A percentile compares a stretch with the other conserved stretches of the same genome.
Evolutionary conservation across 2,888 invertebrate species (phyloP).

Genomic region (Chouioia cunea): DNA sequence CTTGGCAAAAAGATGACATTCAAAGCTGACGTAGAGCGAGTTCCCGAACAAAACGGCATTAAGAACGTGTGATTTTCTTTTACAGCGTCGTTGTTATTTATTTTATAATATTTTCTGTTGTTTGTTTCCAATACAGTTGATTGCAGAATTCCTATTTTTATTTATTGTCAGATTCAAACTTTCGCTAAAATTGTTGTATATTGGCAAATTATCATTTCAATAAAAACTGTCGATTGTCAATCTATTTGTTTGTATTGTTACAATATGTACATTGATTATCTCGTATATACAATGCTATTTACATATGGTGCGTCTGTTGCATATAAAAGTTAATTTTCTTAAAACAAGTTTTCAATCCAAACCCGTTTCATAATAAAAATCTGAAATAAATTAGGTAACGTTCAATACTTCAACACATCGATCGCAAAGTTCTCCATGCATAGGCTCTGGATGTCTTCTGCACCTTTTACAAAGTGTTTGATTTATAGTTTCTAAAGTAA

Average conservation of each 20-base stretch:
- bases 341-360: background rate
- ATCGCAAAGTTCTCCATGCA: slow-evolving; percentile 71
- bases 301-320: background rate
- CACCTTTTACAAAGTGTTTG: slow-evolving; percentile 74
- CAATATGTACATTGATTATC: slow-evolving; percentile 13
- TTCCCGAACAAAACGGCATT: slow-evolving; percentile 36
- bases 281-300: background rate
- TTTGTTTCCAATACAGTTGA: too few relatives aligned
- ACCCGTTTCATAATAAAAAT: too few relatives aligned
- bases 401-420: slow-evolving; percentile 59
- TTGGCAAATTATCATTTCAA: background rate
- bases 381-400: background rate
- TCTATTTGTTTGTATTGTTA: slow-evolving; percentile 9
- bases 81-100: too few relatives aligned
- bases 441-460: slow-evolving; percentile 72
- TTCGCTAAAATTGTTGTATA: background rate
- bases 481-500: slow-evolving; percentile 69
- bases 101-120: background rate
- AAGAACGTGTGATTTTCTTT: background rate
- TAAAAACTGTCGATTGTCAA: slow-evolving; percentile 6
- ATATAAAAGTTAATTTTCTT: background rate
- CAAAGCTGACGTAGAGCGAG: slow-evolving; percentile 47
- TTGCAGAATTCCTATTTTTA: slow-evolving; percentile 10
- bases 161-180: slow-evolving; percentile 17
- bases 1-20: slow-evolving; percentile 65